Conservation (phyloP, 1,140 invertebrate genomes). For the Zaprionus inermis region DNA sequence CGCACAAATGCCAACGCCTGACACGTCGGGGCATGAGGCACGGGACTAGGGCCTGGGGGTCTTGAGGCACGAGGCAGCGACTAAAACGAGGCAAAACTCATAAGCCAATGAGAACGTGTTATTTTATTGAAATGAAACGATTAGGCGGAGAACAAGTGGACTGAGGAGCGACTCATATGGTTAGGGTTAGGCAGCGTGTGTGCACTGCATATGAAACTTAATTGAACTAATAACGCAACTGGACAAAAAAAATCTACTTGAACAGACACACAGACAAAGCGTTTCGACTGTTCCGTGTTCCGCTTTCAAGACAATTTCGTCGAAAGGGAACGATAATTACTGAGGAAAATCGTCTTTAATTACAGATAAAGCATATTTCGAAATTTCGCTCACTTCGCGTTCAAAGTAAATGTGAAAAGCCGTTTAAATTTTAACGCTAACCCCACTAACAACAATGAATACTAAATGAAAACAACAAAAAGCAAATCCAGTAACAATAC, state of each 20-base stretch:
- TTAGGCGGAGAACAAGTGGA: slow-evolving; percentile 1
- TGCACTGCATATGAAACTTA: slow-evolving; percentile 72
- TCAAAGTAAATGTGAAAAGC: slow-evolving; percentile 66
- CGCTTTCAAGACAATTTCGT: background rate
- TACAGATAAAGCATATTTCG: slow-evolving; percentile 56
- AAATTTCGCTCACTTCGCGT: slow-evolving; percentile 61
- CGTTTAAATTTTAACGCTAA: slow-evolving; percentile 73
- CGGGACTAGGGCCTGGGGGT: background rate
- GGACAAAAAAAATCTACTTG: slow-evolving; percentile 18
- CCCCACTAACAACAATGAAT: slow-evolving; percentile 39
- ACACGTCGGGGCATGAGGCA: background rate
- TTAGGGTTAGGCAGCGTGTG: slow-evolving; percentile 29
- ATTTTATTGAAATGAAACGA: slow-evolving; percentile 61
- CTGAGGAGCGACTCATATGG: background rate
- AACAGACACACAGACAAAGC: background rate
- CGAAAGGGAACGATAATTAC: background rate
- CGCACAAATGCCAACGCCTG: slow-evolving; percentile 63
- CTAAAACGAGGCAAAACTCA: slow-evolving; percentile 43
- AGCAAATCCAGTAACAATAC: slow-evolving; percentile 34
- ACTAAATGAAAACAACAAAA: slow-evolving; percentile 26
- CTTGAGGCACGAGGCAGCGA: slow-evolving; percentile 4
- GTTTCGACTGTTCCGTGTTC: background rate
- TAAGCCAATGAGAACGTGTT: slow-evolving; percentile 76
- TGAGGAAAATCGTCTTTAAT: background rate
- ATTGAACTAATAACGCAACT: slow-evolving; percentile 30